Evolutionary conservation across 2,797 vertebrate species (phyloP), one percentile per base, ranked within the genome.

Genomic region (Premnoplex brunnescens): DNA sequence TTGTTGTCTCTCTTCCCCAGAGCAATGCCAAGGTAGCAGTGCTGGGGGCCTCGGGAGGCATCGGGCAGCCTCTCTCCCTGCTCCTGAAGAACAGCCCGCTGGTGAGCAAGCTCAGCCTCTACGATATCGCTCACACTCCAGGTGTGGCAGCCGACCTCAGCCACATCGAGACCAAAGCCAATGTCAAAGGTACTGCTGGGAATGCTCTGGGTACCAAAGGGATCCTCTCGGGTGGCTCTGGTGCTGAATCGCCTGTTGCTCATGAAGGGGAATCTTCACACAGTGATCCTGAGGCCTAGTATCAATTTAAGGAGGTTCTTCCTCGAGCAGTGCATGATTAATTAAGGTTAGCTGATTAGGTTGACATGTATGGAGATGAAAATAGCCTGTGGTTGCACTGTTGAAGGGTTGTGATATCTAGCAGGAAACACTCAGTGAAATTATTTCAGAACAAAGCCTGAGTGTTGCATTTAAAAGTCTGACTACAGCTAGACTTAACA

Each of bases 31-130:
- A 98, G 93, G 99, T 99, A 76, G 98, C 99, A 0, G 99, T 99
- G 85, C 98, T 99, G 3, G 99, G 99, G 28, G 99, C 99, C 8
- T 98, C 99, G 0, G 99, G 99, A 39, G 99, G 99, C 43, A 99
- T 99, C 23, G 99, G 99, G 72, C 99, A 99, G 96, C 99, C 99
- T 1, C 99, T 99, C 2, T 99, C 99, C 1, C 98, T 99, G 59
- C 98, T 99, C 4, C 97, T 99, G 86, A 99, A 99, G 98, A 99
- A 99, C 89, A 99, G 99, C 96, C 99, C 99, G 1, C 95, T 99
- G 96, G 99, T 99, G 95, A 99, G 98, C 91, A 98, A 98, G 26
- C 98, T 99, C 82, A 98, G 97, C 54, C 98, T 99, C 6, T 99
- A 98, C 2, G 99, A 99, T 77, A 99, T 99, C 0, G 99, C 99